phyloP scores from a whole-genome alignment of 2,888 invertebrate genomes.

The Hesperia comma region DNA sequence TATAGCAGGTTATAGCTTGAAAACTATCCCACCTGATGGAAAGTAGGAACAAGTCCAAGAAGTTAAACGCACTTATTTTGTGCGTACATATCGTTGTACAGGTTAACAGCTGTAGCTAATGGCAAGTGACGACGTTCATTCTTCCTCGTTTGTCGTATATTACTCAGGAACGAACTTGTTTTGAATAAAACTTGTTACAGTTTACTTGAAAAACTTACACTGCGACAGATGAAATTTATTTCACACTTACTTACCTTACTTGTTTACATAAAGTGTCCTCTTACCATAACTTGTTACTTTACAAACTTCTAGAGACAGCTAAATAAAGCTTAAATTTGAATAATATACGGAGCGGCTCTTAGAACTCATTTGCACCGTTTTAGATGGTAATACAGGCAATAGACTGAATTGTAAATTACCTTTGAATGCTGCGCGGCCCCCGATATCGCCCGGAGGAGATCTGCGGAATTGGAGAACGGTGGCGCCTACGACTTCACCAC shows the following conservation, averaged over 20 bases:
- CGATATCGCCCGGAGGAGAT: constrained; percentile 36
- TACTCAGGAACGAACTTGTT: constrained; percentile 6
- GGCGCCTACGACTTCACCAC: constrained; percentile 36
- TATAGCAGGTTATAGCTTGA: too few relatives aligned
- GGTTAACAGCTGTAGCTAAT: too few relatives aligned
- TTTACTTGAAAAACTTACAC: constrained; percentile 9
- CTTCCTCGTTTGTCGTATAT: background rate
- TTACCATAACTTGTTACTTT: constrained; percentile 22
- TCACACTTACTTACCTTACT: constrained; percentile 8
- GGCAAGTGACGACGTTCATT: background rate
- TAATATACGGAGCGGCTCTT: constrained; percentile 36
- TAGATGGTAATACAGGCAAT: constrained; percentile 60
- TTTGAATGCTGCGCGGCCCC: constrained; percentile 34
- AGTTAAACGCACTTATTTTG: too few relatives aligned
- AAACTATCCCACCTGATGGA: too few relatives aligned
- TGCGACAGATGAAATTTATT: constrained; percentile 10
- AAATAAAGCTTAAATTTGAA: constrained; percentile 33
- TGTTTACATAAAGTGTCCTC: constrained; percentile 14
- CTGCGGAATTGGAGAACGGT: constrained; percentile 32
- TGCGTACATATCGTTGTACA: too few relatives aligned
- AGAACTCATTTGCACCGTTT: constrained; percentile 53
- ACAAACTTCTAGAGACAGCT: constrained; percentile 18
- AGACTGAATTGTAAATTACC: constrained; percentile 57
- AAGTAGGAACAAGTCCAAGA: too few relatives aligned
- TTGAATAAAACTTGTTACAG: constrained; percentile 2